Conservation (phyloP, 1,140 invertebrate species). For the Scaptomyza graminum region DNA sequence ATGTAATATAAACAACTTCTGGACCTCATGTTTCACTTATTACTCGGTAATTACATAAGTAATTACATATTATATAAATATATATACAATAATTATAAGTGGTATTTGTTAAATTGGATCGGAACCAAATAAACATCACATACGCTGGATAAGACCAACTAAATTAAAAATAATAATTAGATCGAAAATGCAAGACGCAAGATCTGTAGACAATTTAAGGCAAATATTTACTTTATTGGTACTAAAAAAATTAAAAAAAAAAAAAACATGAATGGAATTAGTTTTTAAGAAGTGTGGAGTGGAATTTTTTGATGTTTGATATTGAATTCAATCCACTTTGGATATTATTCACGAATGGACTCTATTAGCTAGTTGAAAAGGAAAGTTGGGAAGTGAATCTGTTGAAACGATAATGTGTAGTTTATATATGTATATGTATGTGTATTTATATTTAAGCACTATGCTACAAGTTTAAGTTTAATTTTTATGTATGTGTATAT, state of each 20-base stretch:
- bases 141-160: slow-evolving; percentile 79
- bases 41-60: slow-evolving; percentile 22
- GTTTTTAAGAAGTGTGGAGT: slow-evolving; percentile 39
- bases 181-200: slow-evolving; percentile 35
- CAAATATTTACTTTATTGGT: slow-evolving; percentile 56
- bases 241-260: slow-evolving; percentile 9
- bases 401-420: slow-evolving; percentile 36
- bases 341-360: slow-evolving; percentile 2
- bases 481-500: slow-evolving; percentile 37
- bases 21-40: slow-evolving; percentile 70
- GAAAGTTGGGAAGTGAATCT: slow-evolving; percentile 32
- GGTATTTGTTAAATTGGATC: slow-evolving; percentile 58
- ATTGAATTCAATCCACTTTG: slow-evolving; percentile 18
- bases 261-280: slow-evolving; percentile 21
- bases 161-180: slow-evolving; percentile 57
- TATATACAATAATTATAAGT: slow-evolving; percentile 37
- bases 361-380: slow-evolving; percentile 42
- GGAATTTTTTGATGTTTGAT: slow-evolving; percentile 22
- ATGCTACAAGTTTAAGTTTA: slow-evolving; percentile 27
- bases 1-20: too few species aligned
- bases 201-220: slow-evolving; percentile 54
- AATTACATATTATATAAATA: slow-evolving; percentile 38
- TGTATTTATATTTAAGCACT: slow-evolving; percentile 14
- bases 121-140: slow-evolving; percentile 19
- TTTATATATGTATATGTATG: slow-evolving; percentile 41